Evolutionary conservation across 1,140 invertebrate species (phyloP).

Genomic region (Dolichoris vasculosae): DNA sequence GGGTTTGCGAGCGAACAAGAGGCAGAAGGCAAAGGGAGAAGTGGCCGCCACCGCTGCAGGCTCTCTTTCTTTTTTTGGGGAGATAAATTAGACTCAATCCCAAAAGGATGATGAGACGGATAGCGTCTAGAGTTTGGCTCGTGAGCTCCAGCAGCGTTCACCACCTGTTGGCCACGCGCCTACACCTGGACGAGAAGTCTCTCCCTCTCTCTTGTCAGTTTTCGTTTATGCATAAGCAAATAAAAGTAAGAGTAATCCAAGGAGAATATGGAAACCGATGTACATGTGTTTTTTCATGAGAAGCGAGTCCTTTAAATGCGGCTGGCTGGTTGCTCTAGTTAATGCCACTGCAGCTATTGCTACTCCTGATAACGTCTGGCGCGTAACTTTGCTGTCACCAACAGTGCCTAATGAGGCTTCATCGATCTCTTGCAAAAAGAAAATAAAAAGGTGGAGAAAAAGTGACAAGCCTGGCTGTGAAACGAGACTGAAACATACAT

Average conservation of each 20-base stretch:
- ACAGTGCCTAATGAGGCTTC: slow-evolving; percentile 37
- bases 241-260: neutral
- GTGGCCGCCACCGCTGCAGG: neutral
- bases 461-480: neutral
- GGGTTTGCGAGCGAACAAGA: neutral
- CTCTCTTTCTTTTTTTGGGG: neutral
- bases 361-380: neutral
- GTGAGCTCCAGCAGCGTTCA: slow-evolving; percentile 54
- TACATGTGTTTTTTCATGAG: slow-evolving; percentile 19
- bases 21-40: slow-evolving; percentile 2
- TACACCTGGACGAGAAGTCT: slow-evolving; percentile 52
- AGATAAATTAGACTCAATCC: slow-evolving; percentile 62
- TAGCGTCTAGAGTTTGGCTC: slow-evolving; percentile 41
- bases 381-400: slow-evolving; percentile 1
- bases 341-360: neutral
- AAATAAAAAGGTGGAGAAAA: neutral
- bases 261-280: neutral
- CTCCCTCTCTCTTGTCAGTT: neutral
- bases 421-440: slow-evolving; percentile 36
- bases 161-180: slow-evolving; percentile 69
- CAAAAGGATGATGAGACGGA: slow-evolving; percentile 53
- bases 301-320: neutral
- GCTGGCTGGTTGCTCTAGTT: neutral
- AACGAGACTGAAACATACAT: neutral
- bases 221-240: neutral